Evolutionary conservation across 2,888 invertebrate species (phyloP).

Genomic region (Dyspetes luteomarginatus): DNA sequence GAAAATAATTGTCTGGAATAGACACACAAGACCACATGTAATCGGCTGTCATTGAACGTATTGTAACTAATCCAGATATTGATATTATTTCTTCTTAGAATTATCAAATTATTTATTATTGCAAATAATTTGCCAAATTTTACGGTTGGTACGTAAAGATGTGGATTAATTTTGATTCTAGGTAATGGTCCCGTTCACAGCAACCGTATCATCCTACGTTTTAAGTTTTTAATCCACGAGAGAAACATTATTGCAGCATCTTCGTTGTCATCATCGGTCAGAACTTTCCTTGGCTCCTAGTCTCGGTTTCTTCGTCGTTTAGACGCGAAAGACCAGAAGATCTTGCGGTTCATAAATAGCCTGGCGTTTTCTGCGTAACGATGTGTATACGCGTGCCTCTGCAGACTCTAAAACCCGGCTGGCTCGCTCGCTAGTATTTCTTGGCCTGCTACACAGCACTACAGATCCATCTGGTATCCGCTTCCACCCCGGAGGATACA

Average conservation of each 20-base stretch:
- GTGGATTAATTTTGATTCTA: constrained; percentile 15
- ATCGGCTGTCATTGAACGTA: no score
- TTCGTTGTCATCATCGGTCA: constrained; percentile 40
- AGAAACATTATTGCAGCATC: constrained; percentile 28
- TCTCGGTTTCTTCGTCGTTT: constrained; percentile 27
- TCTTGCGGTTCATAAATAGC: constrained; percentile 60
- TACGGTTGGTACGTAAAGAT: no score
- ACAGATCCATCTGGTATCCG: constrained; percentile 65
- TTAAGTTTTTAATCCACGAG: background rate
- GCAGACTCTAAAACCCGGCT: constrained; percentile 32
- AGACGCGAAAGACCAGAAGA: constrained; percentile 35
- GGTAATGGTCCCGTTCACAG: background rate
- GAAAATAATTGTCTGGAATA: background rate
- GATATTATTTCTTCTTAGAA: background rate
- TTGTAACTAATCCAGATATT: no score
- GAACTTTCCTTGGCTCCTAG: constrained; percentile 15
- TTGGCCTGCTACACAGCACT: constrained; percentile 14
- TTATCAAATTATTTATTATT: background rate
- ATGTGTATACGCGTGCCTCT: constrained; percentile 57
- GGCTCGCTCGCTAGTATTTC: constrained; percentile 30
- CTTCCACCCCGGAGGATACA: constrained; percentile 52
- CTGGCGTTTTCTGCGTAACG: constrained; percentile 54
- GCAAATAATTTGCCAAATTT: background rate
- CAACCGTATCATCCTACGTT: background rate
- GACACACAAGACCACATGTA: background rate